Evolutionary conservation across 2,797 vertebrate species (phyloP), one percentile per base, ranked within the genome.

Genomic region (Setipinna tenuifilis): DNA sequence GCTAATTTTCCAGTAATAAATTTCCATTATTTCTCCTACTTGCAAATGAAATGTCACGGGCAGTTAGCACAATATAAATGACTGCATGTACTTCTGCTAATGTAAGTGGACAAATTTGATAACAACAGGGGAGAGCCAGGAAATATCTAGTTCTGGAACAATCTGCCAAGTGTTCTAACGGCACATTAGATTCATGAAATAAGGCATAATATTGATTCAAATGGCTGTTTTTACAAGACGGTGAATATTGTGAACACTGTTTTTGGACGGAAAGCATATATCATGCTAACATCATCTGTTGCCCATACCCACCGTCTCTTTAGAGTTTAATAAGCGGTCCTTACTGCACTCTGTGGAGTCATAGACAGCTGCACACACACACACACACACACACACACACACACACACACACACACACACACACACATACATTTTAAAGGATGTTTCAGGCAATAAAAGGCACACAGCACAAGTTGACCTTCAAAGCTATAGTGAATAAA

Each of bases 191-290:
- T 48, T 31, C 78, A 41, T 75, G 80, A 41, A 83, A 83, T 82
- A 35, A 83, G 41, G 71, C 71, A 62, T 87, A 61, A 68, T 82
- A 85, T 86, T 84, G 81, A 81, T 82, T 78, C 31, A 84, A 85
- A 87, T 41, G 1, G 68, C 65, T 81, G 85, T 80, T 89, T 88
- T 87, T 83, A 84, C 82, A 86, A 85, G 85, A 82, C 41, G 35
- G 71, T 44, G 71, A 78, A 84, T 84, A 78, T 78, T 78, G 71
- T 41, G 71, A 44, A 44, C 35, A 78, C 71, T 78, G 71, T 78
- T 78, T 78, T 78, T 17, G 41, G 71, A 78, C 35, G 71, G 71
- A 78, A 78, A 78, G 35, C 71, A n/a, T 78, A 78, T 78, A 78
- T 78, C 71, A 78, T 78, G 71, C 35, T 44, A 78, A 44, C 71